A percentile compares a stretch with the other conserved stretches of the same genome.
Conservation (phyloP, 2,888 invertebrate genomes). For the Metopia argyrocephala region DNA sequence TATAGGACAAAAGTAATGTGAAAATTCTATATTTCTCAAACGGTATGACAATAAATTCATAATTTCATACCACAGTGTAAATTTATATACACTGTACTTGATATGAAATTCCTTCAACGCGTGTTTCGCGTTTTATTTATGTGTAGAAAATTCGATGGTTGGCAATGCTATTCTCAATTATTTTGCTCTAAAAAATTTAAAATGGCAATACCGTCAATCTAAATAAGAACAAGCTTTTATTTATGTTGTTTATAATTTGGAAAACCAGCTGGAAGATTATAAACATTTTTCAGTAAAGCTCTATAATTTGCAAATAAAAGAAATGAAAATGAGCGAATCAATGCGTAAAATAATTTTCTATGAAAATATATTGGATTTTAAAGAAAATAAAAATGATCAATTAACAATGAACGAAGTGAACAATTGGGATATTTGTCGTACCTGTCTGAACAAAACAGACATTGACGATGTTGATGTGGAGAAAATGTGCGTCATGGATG, state of each 20-base stretch:
- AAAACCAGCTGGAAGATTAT: not conserved
- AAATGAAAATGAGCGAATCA: slow-evolving; percentile 52
- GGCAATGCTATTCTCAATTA: not conserved
- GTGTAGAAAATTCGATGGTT: no score
- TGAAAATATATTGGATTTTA: slow-evolving; percentile 65
- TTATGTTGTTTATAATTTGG: slow-evolving; percentile 1
- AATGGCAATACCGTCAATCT: no score
- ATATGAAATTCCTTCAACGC: no score
- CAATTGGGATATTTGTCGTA: slow-evolving; percentile 63
- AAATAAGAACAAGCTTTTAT: not conserved
- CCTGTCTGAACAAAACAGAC: slow-evolving; percentile 49
- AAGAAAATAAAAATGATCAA: slow-evolving; percentile 49
- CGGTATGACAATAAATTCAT: no score
- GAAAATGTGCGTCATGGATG: slow-evolving; percentile 56
- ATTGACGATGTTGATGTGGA: slow-evolving; percentile 29
- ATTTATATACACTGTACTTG: no score
- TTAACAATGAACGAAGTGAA: slow-evolving; percentile 56
- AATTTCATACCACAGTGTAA: no score
- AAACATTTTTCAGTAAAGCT: no score
- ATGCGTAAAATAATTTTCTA: slow-evolving; percentile 66
- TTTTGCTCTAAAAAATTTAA: no score
- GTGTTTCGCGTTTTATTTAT: no score
- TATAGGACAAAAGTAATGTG: no score
- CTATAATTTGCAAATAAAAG: not conserved
- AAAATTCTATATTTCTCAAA: no score